These are phyloP conservation scores for Helicoverpa armigera DNA, from an alignment of 1,140 invertebrate genomes.

Conservation along the genomic window DNA sequence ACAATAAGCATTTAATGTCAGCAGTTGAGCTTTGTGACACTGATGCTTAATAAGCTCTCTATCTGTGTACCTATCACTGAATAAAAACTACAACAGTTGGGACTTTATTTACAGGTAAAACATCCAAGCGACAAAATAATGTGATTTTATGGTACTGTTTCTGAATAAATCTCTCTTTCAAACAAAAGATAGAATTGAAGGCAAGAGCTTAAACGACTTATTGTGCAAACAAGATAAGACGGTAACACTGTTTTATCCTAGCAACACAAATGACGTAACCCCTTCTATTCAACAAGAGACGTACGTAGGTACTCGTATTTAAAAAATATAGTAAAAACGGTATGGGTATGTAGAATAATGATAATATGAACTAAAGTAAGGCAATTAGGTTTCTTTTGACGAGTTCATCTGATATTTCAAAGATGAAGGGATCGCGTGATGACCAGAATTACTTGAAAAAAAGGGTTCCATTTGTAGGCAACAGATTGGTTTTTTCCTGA, in stretches of 20 bases:
- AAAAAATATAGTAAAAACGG: not conserved
- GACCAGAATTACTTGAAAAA: conserved; percentile 23
- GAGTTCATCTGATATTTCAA: conserved; percentile 16
- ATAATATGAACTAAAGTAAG: not conserved
- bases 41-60: too few species aligned
- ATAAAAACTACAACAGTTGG: too few species aligned
- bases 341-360: not conserved
- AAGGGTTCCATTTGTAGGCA: not conserved
- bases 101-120: too few species aligned
- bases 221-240: not conserved
- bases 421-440: conserved; percentile 38
- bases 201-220: not conserved
- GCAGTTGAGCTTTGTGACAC: too few species aligned
- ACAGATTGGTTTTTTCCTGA: conserved; percentile 43
- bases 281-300: not conserved
- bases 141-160: not conserved
- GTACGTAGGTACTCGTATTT: not conserved
- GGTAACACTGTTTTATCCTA: not conserved
- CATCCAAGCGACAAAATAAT: too few species aligned
- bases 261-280: not conserved
- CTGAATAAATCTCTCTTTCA: not conserved
- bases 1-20: too few species aligned
- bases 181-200: conserved; percentile 2
- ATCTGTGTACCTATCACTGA: too few species aligned
- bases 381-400: not conserved